Evolutionary conservation across 1,140 invertebrate species (phyloP), one percentile per base, ranked within the genome.

Genomic region (Anastatus disparis): DNA sequence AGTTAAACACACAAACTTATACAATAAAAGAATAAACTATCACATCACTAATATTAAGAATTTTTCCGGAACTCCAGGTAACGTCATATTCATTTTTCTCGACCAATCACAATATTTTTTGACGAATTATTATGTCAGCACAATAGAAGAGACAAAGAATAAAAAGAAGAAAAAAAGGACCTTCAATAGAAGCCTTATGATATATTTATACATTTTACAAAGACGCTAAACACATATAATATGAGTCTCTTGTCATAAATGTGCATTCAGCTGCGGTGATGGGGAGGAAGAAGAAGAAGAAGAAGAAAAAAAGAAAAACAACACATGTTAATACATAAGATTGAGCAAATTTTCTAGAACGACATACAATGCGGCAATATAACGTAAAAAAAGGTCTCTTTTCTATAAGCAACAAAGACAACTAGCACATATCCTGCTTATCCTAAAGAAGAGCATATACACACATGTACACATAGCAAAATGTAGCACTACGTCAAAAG

Each of bases 31-130:
- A 29, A 55, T 35, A 52, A 64, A 64, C 48, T 63, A 50, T 38
- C 24, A n/a, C 24, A 31, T 31, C 26, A 9, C 17, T 2, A n/a
- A n/a, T n/a, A n/a, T 42, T 17, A 29, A 13, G 20, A 55, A 40
- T 29, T 42, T 53, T 65, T 55, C 38, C 61, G 22, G 44, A 1
- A 12, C 35, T 63, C 10, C 78, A 80, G 79, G 80, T 84, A 84
- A 82, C 79, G 81, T 84, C 82, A 82, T 79, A 79, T 79, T 78
- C 74, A n/a, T n/a, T 78, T 74, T 29, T 27, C 61, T 71, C 75
- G 66, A 72, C 85, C 81, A 85, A 86, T 86, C 85, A 84, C 83
- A 86, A 85, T 84, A 85, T 85, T 86, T 35, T 85, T 84, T 85
- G 82, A 86, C 83, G 81, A 85, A 82, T 85, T 86, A 84, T 79